phyloP scores from a whole-genome alignment of 2,113 vertebrate species.

The Pionites leucogaster region DNA sequence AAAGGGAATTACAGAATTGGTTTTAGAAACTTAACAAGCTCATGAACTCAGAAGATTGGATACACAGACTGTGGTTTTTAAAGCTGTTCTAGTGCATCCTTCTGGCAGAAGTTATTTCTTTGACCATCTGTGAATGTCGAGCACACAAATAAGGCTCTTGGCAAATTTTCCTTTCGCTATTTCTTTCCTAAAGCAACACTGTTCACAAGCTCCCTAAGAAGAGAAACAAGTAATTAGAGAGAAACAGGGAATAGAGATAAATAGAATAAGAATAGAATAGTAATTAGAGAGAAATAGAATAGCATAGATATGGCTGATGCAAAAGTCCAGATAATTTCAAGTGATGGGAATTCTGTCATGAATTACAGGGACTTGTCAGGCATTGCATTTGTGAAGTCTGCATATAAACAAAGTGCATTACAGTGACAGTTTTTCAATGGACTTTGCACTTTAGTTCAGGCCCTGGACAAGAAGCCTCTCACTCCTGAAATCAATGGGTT shows the following conservation, averaged over 20 bases:
- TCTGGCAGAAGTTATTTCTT: conserved; percentile 22
- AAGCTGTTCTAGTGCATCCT: background rate
- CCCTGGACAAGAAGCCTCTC: background rate
- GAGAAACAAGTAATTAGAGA: background rate
- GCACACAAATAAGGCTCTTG: background rate
- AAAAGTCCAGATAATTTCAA: background rate
- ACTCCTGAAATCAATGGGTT: background rate
- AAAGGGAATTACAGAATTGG: conserved; percentile 43
- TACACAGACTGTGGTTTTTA: background rate
- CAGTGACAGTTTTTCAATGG: background rate
- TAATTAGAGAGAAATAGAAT: background rate
- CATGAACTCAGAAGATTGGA: background rate
- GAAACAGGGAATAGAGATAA: background rate
- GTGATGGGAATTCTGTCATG: background rate
- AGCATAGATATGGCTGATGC: background rate
- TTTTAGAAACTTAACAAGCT: conserved; percentile 53
- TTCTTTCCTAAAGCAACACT: background rate
- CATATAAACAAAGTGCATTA: background rate
- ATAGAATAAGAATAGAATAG: background rate
- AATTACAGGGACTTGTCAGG: background rate
- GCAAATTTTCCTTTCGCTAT: background rate
- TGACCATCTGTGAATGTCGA: background rate
- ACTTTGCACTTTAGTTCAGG: background rate
- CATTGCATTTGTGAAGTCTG: background rate
- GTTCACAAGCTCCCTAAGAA: background rate